Percentiles rank a stretch among this genome's conserved stretches.
phyloP scores from a whole-genome alignment of 2,888 invertebrate species.

The Protonemura montana region DNA sequence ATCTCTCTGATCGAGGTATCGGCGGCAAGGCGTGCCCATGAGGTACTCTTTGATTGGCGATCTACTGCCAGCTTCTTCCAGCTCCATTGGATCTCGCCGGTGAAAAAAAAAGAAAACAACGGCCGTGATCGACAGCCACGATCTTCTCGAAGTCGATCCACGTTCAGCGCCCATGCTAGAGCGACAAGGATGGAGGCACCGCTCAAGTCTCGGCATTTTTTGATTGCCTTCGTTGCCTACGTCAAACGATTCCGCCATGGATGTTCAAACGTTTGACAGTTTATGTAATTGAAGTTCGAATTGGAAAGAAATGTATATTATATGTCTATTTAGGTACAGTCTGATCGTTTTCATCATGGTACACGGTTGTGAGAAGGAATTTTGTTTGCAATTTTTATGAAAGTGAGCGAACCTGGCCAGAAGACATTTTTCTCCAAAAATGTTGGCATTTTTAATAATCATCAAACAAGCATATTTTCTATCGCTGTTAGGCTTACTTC shows the following conservation, averaged over 20 bases:
- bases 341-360: neutral
- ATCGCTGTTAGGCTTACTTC: too few relatives aligned
- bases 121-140: slow-evolving; percentile 16
- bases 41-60: neutral
- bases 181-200: neutral
- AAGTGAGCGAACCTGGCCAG: too few relatives aligned
- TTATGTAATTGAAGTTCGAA: slow-evolving; percentile 36
- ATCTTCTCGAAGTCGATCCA: neutral
- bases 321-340: slow-evolving; percentile 17
- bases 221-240: slow-evolving; percentile 4
- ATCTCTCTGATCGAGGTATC: too few relatives aligned
- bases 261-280: slow-evolving; percentile 39
- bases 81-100: neutral
- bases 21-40: neutral
- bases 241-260: slow-evolving; percentile 15
- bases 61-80: neutral
- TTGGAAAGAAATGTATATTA: slow-evolving; percentile 21
- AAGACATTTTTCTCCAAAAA: too few relatives aligned
- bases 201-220: neutral
- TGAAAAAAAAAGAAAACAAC: neutral
- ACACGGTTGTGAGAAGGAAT: neutral
- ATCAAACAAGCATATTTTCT: too few relatives aligned
- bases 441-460: too few relatives aligned
- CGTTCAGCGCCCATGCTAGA: neutral
- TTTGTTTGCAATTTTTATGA: neutral